Conservation (phyloP, 2,888 invertebrate species). For the Drosophila conformis region DNA sequence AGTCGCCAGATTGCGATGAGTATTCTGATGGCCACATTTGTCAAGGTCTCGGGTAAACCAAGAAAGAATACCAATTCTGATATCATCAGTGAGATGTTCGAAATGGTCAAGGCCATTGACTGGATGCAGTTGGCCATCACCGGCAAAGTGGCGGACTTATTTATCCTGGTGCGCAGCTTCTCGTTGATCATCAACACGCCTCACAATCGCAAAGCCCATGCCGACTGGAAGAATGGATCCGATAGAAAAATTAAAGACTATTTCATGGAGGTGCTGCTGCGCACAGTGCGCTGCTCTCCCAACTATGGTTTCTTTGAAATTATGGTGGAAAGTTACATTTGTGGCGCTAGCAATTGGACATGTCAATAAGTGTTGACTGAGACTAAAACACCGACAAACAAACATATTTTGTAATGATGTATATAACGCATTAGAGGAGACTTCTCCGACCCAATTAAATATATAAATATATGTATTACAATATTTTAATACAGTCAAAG, state of each 20-base stretch:
- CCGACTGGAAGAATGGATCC: constrained; percentile 29
- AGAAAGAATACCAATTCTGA: background rate
- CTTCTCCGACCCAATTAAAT: background rate
- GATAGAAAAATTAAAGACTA: too few relatives aligned
- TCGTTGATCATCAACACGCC: constrained; percentile 42
- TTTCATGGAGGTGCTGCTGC: too few relatives aligned
- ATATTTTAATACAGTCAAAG: background rate
- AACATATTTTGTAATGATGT: background rate
- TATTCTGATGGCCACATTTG: constrained; percentile 45
- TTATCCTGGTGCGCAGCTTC: constrained; percentile 48
- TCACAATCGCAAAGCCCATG: constrained; percentile 25
- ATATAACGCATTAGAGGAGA: background rate
- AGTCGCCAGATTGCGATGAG: constrained; percentile 39
- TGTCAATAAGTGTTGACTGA: background rate
- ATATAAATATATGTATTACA: background rate
- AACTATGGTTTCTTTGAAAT: constrained; percentile 46
- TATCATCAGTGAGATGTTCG: constrained; percentile 31
- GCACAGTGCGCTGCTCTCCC: constrained; percentile 17
- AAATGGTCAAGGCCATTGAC: constrained; percentile 43
- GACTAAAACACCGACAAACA: too few relatives aligned
- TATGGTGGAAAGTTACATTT: constrained; percentile 40
- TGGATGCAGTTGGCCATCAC: constrained; percentile 47
- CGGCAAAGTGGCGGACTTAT: constrained; percentile 40
- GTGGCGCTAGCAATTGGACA: background rate
- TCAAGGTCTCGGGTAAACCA: constrained; percentile 19